Percentiles rank a stretch among this genome's conserved stretches.
These are phyloP conservation scores for Rallus crepitans DNA, from an alignment of 2,797 vertebrate species.

Conservation along the genomic window DNA sequence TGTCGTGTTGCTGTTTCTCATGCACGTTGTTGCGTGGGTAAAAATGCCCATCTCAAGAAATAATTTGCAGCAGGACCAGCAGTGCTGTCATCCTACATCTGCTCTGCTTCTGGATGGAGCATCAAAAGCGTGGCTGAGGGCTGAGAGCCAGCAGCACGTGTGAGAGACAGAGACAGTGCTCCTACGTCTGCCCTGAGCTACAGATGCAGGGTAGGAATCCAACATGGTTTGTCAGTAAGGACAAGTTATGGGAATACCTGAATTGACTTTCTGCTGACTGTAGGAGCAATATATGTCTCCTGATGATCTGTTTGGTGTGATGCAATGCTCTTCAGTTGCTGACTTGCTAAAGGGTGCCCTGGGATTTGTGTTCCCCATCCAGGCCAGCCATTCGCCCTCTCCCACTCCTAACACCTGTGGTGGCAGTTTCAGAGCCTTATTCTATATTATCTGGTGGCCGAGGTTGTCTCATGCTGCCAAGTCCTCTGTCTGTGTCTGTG, in stretches of 20 bases:
- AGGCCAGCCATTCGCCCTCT: neutral
- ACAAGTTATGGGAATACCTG: neutral
- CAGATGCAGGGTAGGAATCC: neutral
- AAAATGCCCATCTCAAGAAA: neutral
- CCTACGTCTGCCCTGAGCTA: neutral
- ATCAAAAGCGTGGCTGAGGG: neutral
- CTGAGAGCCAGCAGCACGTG: neutral
- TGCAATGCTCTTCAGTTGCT: neutral
- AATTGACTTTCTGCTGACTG: neutral
- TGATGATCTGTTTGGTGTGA: neutral
- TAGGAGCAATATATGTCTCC: neutral
- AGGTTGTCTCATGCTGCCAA: rapidly evolving
- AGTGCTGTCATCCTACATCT: neutral
- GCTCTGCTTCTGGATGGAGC: neutral
- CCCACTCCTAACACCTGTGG: neutral
- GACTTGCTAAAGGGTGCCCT: neutral
- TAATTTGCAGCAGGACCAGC: neutral
- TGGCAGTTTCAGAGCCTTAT: neutral
- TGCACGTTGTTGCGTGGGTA: neutral
- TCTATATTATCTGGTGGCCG: neutral
- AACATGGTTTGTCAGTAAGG: neutral
- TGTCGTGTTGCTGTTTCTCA: neutral
- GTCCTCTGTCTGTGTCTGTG: neutral
- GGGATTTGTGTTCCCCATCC: neutral
- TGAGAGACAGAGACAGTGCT: neutral